phyloP scores from a whole-genome alignment of 2,797 vertebrate genomes.

The Brotula barbata region DNA sequence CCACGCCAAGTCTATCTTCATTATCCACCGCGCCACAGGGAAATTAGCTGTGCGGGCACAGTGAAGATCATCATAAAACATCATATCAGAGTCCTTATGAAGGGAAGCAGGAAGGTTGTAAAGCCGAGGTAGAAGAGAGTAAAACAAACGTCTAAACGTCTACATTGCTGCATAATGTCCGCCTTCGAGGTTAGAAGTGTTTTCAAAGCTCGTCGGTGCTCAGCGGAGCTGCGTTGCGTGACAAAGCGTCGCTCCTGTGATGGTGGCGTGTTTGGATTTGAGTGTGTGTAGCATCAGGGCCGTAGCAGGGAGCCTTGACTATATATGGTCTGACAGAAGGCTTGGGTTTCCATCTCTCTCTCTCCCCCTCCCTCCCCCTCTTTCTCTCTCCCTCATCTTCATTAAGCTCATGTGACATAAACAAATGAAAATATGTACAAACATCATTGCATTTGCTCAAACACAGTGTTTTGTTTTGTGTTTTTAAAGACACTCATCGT shows the following conservation, averaged over 20 bases:
- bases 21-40: conserved; percentile 51
- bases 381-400: neutral
- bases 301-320: conserved; percentile 60
- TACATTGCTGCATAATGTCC: conserved; percentile 31
- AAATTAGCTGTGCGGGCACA: conserved; percentile 60
- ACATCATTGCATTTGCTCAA: too few relatives aligned
- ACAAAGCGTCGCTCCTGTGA: conserved; percentile 31
- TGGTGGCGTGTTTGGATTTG: conserved; percentile 2
- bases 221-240: conserved; percentile 37
- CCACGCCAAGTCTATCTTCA: conserved; percentile 62
- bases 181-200: conserved; percentile 30
- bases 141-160: conserved; percentile 51
- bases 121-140: neutral
- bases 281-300: conserved; percentile 24
- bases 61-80: conserved; percentile 51
- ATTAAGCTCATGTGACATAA: neutral
- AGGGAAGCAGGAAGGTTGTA: conserved; percentile 22
- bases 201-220: conserved; percentile 20
- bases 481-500: too few relatives aligned
- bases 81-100: conserved; percentile 34
- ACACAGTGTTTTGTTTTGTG: too few relatives aligned
- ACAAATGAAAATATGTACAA: neutral
- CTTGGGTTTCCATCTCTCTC: conserved; percentile 42
- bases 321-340: conserved; percentile 66
- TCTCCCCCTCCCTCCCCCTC: conserved; percentile 25